These are phyloP conservation scores for Cyprinodon variegatus DNA, from an alignment of 2,113 vertebrate species.

Conservation along the genomic window DNA sequence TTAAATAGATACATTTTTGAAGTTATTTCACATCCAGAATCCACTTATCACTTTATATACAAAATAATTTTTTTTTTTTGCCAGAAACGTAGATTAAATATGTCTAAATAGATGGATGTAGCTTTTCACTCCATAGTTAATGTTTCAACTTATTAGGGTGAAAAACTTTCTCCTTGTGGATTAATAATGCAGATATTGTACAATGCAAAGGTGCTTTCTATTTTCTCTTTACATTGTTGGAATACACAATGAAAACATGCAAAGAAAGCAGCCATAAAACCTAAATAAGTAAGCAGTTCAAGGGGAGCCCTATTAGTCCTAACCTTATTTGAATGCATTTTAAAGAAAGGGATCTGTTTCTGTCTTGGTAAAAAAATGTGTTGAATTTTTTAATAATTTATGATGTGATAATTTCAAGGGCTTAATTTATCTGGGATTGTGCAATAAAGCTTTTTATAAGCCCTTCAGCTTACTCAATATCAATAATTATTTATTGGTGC, in stretches of 20 bases:
- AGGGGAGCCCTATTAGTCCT: constrained; percentile 36
- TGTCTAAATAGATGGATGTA: not conserved
- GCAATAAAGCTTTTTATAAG: no score
- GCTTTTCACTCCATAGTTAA: not conserved
- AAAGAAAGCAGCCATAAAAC: constrained; percentile 25
- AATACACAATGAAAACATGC: constrained; percentile 16
- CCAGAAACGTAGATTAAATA: no score
- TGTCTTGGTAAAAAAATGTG: not conserved
- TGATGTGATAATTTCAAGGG: no score
- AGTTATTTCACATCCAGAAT: not conserved
- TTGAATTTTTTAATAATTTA: constrained; percentile 35
- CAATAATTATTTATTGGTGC: no score
- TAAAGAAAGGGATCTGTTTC: constrained; percentile 30
- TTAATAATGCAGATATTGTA: not conserved
- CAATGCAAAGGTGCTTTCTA: not conserved
- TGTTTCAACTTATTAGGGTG: not conserved
- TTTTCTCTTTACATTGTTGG: not conserved
- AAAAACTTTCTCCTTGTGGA: not conserved
- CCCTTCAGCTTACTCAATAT: no score
- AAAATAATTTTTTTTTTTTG: not conserved
- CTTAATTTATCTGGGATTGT: no score
- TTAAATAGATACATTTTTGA: no score
- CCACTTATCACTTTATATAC: not conserved
- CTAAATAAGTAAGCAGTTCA: constrained; percentile 14
- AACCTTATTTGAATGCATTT: constrained; percentile 38